Percentiles rank a stretch among this genome's conserved stretches.
phyloP scores from a whole-genome alignment of 2,113 vertebrate genomes.

The Larimichthys crocea region DNA sequence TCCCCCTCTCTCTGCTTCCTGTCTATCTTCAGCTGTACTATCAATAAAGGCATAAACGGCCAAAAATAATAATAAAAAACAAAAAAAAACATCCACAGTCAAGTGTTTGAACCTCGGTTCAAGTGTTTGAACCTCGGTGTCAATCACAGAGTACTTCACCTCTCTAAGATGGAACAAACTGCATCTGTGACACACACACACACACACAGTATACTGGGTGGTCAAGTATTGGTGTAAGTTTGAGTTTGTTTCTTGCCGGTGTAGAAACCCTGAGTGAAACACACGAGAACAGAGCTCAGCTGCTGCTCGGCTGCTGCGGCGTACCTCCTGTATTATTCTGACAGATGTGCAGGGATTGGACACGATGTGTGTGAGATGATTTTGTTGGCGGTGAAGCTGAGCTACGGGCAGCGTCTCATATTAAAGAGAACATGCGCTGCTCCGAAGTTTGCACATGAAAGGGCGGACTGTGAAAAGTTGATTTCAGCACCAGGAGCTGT shows the following conservation, averaged over 20 bases:
- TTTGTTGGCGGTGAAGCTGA: background rate
- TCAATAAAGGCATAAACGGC: too few species aligned
- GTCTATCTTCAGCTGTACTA: too few species aligned
- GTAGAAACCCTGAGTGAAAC: background rate
- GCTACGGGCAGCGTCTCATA: background rate
- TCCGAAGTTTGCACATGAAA: background rate
- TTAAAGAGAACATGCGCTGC: background rate
- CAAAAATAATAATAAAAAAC: too few species aligned
- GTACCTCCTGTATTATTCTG: background rate
- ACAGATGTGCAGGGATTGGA: background rate
- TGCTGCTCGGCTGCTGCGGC: background rate
- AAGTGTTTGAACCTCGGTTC: background rate
- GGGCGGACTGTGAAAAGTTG: background rate
- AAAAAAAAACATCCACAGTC: background rate
- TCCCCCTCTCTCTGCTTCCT: too few species aligned
- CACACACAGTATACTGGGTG: background rate
- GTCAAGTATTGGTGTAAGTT: too few species aligned
- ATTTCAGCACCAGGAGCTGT: constrained; percentile 30
- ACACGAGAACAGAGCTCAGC: background rate
- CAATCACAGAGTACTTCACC: background rate
- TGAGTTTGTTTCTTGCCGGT: background rate
- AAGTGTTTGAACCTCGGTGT: background rate
- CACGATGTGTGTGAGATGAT: background rate
- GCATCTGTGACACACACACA: background rate
- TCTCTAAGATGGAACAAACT: background rate